Conservation (phyloP, 2,888 invertebrate genomes). For the Drosophila austrosaltans region DNA sequence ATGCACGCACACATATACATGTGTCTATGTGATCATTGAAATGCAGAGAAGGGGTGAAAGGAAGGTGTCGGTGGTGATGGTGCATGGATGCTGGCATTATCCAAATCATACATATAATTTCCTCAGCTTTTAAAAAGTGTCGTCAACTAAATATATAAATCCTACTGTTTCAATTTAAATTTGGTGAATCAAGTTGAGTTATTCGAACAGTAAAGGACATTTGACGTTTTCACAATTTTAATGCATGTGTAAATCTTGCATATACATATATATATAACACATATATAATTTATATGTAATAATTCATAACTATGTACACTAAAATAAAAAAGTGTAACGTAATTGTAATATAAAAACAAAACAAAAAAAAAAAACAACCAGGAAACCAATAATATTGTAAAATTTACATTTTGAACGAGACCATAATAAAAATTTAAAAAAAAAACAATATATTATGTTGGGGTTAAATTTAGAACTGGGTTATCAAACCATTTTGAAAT, state of each 20-base stretch:
- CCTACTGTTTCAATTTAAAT: not conserved
- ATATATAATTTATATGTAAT: slow-evolving; percentile 15
- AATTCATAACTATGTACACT: slow-evolving; percentile 8
- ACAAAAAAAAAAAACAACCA: not conserved
- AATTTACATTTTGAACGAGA: not conserved
- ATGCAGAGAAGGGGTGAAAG: not conserved
- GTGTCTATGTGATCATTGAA: not conserved
- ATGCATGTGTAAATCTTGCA: slow-evolving; percentile 9
- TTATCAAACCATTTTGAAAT: no score
- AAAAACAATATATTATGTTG: not conserved
- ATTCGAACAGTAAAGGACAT: not conserved
- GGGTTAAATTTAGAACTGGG: no score
- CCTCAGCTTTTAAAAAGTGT: not conserved
- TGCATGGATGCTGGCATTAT: not conserved
- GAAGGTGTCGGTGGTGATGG: not conserved
- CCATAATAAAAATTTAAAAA: not conserved
- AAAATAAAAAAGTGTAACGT: slow-evolving; percentile 1
- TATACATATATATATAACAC: not conserved
- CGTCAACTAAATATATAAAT: not conserved
- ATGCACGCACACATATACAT: not conserved
- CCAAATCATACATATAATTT: not conserved
- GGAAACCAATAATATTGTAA: not conserved
- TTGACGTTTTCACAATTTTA: not conserved
- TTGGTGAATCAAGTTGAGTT: not conserved
- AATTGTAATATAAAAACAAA: not conserved